Base-by-base conservation (phyloP, 2,888 invertebrate genomes). In the Netelia virgata region DNA sequence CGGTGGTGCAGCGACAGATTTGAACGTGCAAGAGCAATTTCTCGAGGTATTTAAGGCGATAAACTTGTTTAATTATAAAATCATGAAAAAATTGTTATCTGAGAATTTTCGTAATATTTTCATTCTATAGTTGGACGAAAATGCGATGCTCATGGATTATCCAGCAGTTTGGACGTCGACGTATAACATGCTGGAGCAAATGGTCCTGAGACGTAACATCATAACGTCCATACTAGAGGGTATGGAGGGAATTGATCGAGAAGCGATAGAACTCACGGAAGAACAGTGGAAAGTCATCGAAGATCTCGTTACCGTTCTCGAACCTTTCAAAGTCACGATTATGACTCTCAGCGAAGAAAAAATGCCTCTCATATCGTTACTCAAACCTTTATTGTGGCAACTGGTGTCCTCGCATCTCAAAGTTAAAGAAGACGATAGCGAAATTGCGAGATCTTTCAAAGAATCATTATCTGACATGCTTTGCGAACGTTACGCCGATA, bases 351-450 rank as follows among this genome's bases (percentile, higher is more conserved):
- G 94, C 73, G 94, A 94, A 86, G 94, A 94, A 74, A 94, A 94
- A 86, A 94, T 94, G 87, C 94, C 94, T 11, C 88, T 94, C 1
- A 93, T 94, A 86, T 94, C 94, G 0, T 89, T 94, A 16, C 80
- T 94, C n/a, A 94, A 94, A 86, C 94, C 94, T 18, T 86, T 94
- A n/a, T 90, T 94, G n/a, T 94, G 94, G 93, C 94, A 94, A 87
- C 90, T 94, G 10, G 93, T 94, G 0, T 94, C 94, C 1, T 92
- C 94, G 3, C 94, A 94, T 87, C 90, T 94, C 0, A 94, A 94
- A 89, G 88, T 91, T 14, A 93, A 94, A 77, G 92, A 93, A 1
- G 85, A 86, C 0, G 94, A 94, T 77, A 94, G 92, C 23, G 89
- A 90, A 1, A 91, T 89, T 28, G 93, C 94, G 1, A 89, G 87